Percentiles rank a stretch among this genome's conserved stretches.
These are phyloP conservation scores for Rhagonycha fulva DNA, from an alignment of 2,888 invertebrate species.

Conservation along the genomic window DNA sequence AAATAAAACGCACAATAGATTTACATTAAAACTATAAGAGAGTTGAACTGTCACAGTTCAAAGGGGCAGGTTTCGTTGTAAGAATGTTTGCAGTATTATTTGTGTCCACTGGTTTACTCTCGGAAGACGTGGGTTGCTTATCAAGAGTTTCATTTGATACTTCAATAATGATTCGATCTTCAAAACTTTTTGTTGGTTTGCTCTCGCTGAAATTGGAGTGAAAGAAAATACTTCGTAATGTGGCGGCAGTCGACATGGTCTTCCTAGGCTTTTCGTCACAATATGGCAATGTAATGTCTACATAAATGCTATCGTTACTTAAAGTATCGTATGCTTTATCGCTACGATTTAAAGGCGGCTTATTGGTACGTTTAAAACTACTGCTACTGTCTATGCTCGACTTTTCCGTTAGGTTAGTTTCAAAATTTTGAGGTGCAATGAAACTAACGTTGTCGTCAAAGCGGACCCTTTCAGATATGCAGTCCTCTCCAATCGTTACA, in stretches of 20 bases:
- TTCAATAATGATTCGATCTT: slow-evolving; percentile 51
- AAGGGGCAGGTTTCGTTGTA: slow-evolving; percentile 26
- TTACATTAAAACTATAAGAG: slow-evolving; percentile 30
- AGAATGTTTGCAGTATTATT: slow-evolving; percentile 11
- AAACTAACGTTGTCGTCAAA: slow-evolving; percentile 69
- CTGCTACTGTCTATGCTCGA: slow-evolving; percentile 52
- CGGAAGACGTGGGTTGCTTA: slow-evolving; percentile 19
- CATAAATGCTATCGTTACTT: slow-evolving; percentile 52
- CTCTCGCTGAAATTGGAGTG: slow-evolving; percentile 49
- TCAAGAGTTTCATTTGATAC: slow-evolving; percentile 51
- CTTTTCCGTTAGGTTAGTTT: slow-evolving; percentile 52
- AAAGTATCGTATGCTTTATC: slow-evolving; percentile 46
- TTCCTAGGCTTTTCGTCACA: slow-evolving; percentile 48
- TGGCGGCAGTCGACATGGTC: slow-evolving; percentile 56
- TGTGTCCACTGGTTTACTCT: slow-evolving; percentile 7
- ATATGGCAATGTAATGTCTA: slow-evolving; percentile 47
- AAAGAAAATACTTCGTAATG: slow-evolving; percentile 60
- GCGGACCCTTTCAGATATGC: slow-evolving; percentile 65
- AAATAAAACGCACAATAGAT: slow-evolving; percentile 15
- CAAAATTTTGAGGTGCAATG: slow-evolving; percentile 53
- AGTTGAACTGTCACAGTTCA: slow-evolving; percentile 22
- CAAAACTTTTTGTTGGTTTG: slow-evolving; percentile 46
- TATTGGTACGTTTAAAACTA: slow-evolving; percentile 48
- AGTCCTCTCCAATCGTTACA: slow-evolving; percentile 57
- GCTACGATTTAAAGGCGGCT: slow-evolving; percentile 21